Percentiles rank a stretch among this genome's conserved stretches.
These are phyloP conservation scores for Chelon labrosus DNA, from an alignment of 2,797 vertebrate species.

Conservation along the genomic window DNA sequence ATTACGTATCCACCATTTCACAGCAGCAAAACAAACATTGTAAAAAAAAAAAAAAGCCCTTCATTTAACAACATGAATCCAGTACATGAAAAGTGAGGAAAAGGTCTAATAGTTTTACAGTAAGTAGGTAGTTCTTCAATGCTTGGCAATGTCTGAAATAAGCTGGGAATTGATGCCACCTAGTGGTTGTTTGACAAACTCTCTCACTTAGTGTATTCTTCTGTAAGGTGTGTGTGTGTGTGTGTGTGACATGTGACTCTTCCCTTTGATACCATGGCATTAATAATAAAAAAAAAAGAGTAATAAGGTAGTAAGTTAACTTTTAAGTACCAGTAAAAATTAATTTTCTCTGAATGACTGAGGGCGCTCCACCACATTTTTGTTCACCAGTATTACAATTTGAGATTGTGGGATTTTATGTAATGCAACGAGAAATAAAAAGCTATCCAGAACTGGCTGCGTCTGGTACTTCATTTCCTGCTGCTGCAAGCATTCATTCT, in stretches of 20 bases:
- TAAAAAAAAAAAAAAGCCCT: slow-evolving; percentile 31
- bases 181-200: slow-evolving; percentile 39
- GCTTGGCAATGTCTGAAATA: slow-evolving; percentile 50
- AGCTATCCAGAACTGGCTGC: neutral
- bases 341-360: neutral
- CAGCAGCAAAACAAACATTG: slow-evolving; percentile 43
- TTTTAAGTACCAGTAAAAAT: neutral
- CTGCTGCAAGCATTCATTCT: slow-evolving; percentile 17
- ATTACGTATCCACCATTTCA: slow-evolving; percentile 31
- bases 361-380: neutral
- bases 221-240: neutral
- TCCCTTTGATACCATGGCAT: neutral
- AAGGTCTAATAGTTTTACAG: neutral
- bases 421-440: neutral
- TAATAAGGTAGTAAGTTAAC: slow-evolving; percentile 7
- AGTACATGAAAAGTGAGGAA: slow-evolving; percentile 23
- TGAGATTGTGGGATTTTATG: neutral
- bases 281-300: neutral
- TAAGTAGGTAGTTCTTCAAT: slow-evolving; percentile 21
- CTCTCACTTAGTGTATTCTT: slow-evolving; percentile 1
- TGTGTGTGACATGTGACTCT: slow-evolving; percentile 10
- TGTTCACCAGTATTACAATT: neutral
- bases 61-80: slow-evolving; percentile 41
- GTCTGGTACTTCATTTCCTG: neutral
- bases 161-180: slow-evolving; percentile 44